phyloP scores from a whole-genome alignment of 2,888 invertebrate genomes.

The Ormyrus pomaceus region DNA sequence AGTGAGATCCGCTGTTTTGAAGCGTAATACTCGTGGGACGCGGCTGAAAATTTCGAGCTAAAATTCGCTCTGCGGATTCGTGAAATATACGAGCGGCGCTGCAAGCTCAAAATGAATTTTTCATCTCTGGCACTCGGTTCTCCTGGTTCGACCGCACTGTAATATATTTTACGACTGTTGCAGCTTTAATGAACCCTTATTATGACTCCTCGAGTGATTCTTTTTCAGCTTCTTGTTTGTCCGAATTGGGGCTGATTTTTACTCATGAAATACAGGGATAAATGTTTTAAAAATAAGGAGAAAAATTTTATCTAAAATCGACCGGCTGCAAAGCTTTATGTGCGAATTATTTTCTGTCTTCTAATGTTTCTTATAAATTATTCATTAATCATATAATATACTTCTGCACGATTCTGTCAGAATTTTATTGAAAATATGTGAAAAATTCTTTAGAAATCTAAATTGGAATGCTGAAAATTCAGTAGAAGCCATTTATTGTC shows the following conservation, averaged over 20 bases:
- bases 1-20: no score
- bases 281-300: neutral
- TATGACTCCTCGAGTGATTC: neutral
- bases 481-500: no score
- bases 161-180: slow-evolving; percentile 9
- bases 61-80: slow-evolving; percentile 2
- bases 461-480: no score
- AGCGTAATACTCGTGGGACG: neutral
- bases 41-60: neutral
- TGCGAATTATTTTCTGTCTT: neutral
- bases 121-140: neutral
- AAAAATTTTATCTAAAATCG: no score
- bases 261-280: neutral
- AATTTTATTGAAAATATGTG: no score
- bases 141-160: neutral
- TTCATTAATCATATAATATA: neutral
- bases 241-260: no score
- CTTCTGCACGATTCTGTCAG: no score
- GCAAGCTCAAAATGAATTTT: slow-evolving; percentile 25
- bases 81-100: slow-evolving; percentile 11
- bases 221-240: neutral
- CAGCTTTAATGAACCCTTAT: slow-evolving; percentile 20
- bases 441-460: no score
- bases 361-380: neutral
- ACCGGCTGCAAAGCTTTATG: no score